These are phyloP conservation scores for Drosophila miranda DNA, from an alignment of 1,140 invertebrate species.

Conservation along the genomic window DNA sequence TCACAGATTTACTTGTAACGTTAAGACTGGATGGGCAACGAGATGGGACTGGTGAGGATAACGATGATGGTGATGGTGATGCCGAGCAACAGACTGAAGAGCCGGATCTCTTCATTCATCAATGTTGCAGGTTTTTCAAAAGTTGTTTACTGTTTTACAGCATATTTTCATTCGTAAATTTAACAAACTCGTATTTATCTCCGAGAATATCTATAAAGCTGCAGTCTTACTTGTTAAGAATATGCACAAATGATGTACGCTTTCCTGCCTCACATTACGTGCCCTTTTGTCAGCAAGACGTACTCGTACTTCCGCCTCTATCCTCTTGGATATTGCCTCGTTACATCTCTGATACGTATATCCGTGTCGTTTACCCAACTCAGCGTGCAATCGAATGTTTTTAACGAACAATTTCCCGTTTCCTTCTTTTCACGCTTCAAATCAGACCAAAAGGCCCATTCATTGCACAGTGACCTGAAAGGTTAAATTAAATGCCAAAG, in stretches of 20 bases:
- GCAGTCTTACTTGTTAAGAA: background rate
- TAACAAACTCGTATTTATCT: constrained; percentile 1
- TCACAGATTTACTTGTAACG: constrained; percentile 66
- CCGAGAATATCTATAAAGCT: background rate
- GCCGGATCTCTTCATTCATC: too few relatives aligned
- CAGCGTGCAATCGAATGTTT: constrained; percentile 20
- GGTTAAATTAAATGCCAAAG: background rate
- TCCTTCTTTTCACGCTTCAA: constrained; percentile 53
- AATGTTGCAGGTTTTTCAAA: too few relatives aligned
- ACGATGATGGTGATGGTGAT: constrained; percentile 28
- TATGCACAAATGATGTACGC: too few relatives aligned
- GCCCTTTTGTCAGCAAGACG: too few relatives aligned
- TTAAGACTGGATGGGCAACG: constrained; percentile 9
- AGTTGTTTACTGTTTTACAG: too few relatives aligned
- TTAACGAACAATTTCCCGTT: constrained; percentile 71
- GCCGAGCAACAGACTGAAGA: background rate
- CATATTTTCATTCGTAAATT: constrained; percentile 44
- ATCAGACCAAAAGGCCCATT: constrained; percentile 20
- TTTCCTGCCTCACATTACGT: too few relatives aligned
- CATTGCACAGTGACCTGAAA: constrained; percentile 3
- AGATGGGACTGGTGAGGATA: background rate
- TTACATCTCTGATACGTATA: background rate
- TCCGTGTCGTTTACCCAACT: constrained; percentile 1
- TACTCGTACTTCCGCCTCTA: background rate
- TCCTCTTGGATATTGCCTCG: background rate